These are phyloP conservation scores for Anguilla anguilla DNA, from an alignment of 2,797 vertebrate genomes.

Conservation along the genomic window DNA sequence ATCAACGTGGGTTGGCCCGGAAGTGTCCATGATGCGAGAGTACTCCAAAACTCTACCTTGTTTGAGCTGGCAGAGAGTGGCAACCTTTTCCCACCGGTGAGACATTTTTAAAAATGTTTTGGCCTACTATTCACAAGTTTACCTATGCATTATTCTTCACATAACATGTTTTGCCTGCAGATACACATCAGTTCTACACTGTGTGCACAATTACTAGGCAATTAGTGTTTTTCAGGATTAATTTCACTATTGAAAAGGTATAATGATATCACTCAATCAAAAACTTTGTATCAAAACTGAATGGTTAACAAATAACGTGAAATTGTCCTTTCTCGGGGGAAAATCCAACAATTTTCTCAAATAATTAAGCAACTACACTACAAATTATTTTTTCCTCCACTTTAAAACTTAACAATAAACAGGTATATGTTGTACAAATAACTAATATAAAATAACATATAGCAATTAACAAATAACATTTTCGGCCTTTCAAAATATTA, in stretches of 20 bases:
- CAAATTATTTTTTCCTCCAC: neutral
- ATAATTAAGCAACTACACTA: neutral
- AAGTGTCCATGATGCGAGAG: no score
- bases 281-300: neutral
- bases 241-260: neutral
- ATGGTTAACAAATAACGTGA: neutral
- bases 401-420: neutral
- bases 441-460: neutral
- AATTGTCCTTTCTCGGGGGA: neutral
- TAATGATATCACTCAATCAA: neutral
- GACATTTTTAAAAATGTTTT: no score
- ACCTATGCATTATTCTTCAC: no score
- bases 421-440: neutral
- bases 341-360: neutral
- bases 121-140: no score
- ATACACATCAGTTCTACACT: neutral
- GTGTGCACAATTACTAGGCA: conserved; percentile 7
- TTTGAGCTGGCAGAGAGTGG: no score
- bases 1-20: no score
- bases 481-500: neutral
- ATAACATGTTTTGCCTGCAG: no score
- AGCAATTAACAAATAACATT: neutral
- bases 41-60: no score
- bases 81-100: no score
- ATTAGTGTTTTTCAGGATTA: neutral